Evolutionary conservation across 2,113 vertebrate genomes (phyloP).

Genomic region (Aphelocoma coerulescens): DNA sequence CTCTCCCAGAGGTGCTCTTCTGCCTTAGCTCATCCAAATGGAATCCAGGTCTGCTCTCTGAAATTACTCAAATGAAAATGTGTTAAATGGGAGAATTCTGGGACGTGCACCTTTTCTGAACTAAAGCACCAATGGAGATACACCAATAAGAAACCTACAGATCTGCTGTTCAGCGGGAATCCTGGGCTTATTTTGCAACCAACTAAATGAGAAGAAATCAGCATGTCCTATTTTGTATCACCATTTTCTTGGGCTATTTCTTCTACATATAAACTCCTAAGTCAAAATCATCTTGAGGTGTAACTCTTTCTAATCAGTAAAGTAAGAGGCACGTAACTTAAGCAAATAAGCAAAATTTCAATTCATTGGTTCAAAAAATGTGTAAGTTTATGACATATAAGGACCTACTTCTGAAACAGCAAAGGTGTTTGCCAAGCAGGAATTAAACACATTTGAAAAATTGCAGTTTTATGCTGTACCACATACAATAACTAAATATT

Average conservation of each 20-base stretch:
- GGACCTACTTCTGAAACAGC: background rate
- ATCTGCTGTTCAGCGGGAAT: background rate
- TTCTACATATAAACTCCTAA: background rate
- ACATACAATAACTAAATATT: background rate
- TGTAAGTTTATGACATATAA: background rate
- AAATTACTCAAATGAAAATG: background rate
- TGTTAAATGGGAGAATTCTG: background rate
- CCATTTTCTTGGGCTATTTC: background rate
- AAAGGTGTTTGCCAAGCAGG: background rate
- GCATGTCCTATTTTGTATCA: background rate
- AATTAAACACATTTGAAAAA: background rate
- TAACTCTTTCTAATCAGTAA: background rate
- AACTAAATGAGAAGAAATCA: background rate
- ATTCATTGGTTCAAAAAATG: background rate
- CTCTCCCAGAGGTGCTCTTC: background rate
- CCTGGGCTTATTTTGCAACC: background rate
- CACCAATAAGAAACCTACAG: background rate
- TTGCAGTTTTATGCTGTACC: background rate
- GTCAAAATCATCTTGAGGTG: background rate
- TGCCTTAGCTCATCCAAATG: background rate
- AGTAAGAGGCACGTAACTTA: background rate
- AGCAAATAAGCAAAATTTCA: background rate
- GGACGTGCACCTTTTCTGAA: background rate
- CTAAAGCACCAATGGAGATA: background rate
- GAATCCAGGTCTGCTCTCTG: background rate